Evolutionary conservation across 2,888 invertebrate genomes (phyloP).

Genomic region (Andricus quercusramuli): DNA sequence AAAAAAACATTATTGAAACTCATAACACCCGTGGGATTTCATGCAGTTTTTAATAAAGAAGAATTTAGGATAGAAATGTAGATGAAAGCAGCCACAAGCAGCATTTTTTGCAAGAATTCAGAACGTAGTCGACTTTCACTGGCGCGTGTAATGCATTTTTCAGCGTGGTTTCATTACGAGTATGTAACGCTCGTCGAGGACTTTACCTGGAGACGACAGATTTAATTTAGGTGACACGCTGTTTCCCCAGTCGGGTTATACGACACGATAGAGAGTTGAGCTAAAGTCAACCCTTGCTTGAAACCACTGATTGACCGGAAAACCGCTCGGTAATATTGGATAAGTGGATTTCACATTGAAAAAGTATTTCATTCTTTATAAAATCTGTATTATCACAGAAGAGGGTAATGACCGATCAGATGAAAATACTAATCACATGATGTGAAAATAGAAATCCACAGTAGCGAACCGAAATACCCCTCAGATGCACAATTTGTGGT

Average conservation of each 20-base stretch:
- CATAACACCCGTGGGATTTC: too few species aligned
- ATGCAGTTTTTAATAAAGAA: too few species aligned
- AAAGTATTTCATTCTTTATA: too few species aligned
- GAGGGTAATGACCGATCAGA: too few species aligned
- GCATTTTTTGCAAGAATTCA: background rate
- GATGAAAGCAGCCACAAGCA: too few species aligned
- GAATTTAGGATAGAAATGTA: too few species aligned
- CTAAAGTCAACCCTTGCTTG: background rate
- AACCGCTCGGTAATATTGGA: background rate
- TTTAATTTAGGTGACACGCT: background rate
- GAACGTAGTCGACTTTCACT: background rate
- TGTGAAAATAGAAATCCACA: too few species aligned
- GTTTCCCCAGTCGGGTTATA: background rate
- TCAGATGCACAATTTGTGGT: too few species aligned
- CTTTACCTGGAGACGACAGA: conserved; percentile 3
- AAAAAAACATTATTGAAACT: too few species aligned
- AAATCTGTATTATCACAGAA: too few species aligned
- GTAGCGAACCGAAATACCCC: too few species aligned
- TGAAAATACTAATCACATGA: too few species aligned
- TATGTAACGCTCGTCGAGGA: background rate
- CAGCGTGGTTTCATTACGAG: background rate
- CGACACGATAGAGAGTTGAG: background rate
- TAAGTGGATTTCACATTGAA: background rate
- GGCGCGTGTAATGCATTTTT: background rate
- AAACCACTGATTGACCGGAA: background rate